Evolutionary conservation across 2,113 vertebrate species (phyloP).

Genomic region (Galemys pyrenaicus): DNA sequence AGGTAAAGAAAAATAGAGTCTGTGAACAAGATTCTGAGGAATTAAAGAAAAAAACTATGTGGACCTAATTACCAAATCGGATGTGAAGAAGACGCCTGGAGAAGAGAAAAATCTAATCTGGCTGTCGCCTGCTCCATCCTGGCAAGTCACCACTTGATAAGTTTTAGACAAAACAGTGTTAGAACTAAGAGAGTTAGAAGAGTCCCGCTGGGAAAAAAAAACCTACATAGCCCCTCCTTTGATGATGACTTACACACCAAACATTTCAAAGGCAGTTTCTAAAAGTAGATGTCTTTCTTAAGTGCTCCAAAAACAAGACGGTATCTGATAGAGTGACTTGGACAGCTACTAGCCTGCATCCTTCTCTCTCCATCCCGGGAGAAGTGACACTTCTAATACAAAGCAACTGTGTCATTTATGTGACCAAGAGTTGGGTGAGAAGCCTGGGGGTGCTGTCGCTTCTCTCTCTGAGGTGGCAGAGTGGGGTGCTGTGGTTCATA

Average conservation of each 20-base stretch:
- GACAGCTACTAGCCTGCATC: no score
- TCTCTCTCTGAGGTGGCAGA: neutral
- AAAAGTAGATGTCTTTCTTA: neutral
- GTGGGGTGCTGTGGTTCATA: neutral
- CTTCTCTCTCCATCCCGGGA: neutral
- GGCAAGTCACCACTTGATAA: neutral
- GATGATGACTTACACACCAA: no score
- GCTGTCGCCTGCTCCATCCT: neutral
- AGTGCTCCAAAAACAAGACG: neutral
- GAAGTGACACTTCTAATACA: neutral
- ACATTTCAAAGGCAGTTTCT: neutral
- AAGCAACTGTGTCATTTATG: neutral
- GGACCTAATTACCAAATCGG: neutral
- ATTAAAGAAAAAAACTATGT: neutral
- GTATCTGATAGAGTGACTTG: neutral
- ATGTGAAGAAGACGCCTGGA: neutral
- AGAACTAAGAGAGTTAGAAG: neutral
- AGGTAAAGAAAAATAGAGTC: neutral
- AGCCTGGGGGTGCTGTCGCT: neutral
- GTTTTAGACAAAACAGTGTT: neutral
- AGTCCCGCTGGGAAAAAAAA: neutral
- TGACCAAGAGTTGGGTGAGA: neutral
- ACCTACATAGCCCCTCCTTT: neutral
- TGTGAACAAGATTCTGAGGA: neutral
- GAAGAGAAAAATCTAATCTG: neutral